Evolutionary conservation across 2,113 vertebrate species (phyloP).

Genomic region (Formicarius rufipectus): DNA sequence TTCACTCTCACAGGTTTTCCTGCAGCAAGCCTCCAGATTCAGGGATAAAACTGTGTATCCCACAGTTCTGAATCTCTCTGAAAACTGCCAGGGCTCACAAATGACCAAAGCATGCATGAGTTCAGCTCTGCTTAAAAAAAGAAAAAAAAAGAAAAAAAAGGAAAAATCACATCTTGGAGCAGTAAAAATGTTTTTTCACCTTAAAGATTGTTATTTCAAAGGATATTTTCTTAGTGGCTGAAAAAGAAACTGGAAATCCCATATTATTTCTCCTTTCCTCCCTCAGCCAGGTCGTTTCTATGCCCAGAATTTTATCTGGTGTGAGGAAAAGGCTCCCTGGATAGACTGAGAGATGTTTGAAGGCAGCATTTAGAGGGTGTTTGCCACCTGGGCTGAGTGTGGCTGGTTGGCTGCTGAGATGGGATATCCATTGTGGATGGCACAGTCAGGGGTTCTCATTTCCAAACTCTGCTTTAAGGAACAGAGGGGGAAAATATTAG

Average conservation of each 20-base stretch:
- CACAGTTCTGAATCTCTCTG: neutral
- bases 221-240: neutral
- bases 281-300: neutral
- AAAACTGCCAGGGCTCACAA: neutral
- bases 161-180: neutral
- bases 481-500: neutral
- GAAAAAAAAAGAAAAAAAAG: neutral
- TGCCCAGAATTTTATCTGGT: neutral
- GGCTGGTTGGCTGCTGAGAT: neutral
- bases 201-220: constrained; percentile 19
- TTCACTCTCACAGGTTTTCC: neutral
- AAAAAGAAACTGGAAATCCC: constrained; percentile 20
- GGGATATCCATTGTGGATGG: neutral
- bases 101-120: neutral
- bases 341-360: neutral
- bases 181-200: neutral
- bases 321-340: neutral
- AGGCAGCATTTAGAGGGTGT: neutral
- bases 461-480: neutral
- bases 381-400: neutral
- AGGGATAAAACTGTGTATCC: neutral
- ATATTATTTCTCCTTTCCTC: neutral
- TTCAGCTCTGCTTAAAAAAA: neutral
- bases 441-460: neutral
- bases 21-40: neutral